These are phyloP conservation scores for Verasper variegatus DNA, from an alignment of 2,113 vertebrate genomes.

Conservation along the genomic window DNA sequence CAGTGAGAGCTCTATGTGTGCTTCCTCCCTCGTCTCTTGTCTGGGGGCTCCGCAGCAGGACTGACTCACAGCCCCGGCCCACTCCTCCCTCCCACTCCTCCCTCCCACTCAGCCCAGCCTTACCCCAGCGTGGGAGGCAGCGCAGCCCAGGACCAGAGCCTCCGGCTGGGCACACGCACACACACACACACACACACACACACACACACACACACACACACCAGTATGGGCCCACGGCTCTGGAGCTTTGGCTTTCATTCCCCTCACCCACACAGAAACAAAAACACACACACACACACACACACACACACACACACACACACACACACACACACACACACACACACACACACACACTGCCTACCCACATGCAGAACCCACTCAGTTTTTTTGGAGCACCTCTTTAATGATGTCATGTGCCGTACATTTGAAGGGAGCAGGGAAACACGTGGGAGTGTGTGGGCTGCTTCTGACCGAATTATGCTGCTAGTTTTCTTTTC, in stretches of 20 bases:
- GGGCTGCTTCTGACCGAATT: slow-evolving; percentile 53
- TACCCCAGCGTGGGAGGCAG: slow-evolving; percentile 77
- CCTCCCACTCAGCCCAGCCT: slow-evolving; percentile 74
- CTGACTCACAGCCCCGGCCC: slow-evolving; percentile 72
- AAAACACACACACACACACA: slow-evolving; percentile 59
- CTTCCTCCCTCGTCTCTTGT: slow-evolving; percentile 59
- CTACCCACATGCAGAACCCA: slow-evolving; percentile 67
- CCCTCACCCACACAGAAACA: slow-evolving; percentile 70
- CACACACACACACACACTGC: slow-evolving; percentile 43
- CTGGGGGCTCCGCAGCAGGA: slow-evolving; percentile 61
- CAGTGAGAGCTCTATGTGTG: slow-evolving; percentile 14
- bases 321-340: slow-evolving; percentile 59
- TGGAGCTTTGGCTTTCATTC: slow-evolving; percentile 72
- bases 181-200: slow-evolving; percentile 44
- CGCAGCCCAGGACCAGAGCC: slow-evolving; percentile 75
- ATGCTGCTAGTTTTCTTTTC: slow-evolving; percentile 15
- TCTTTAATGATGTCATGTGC: slow-evolving; percentile 79
- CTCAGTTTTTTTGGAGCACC: slow-evolving; percentile 64
- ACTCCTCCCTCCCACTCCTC: slow-evolving; percentile 64
- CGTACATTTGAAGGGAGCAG: slow-evolving; percentile 67
- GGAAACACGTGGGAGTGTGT: slow-evolving; percentile 72
- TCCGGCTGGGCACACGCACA: slow-evolving; percentile 69
- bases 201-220: slow-evolving; percentile 16
- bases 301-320: slow-evolving; percentile 68
- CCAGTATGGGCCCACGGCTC: slow-evolving; percentile 64